phyloP scores from a whole-genome alignment of 1,140 invertebrate genomes.

The Colletes gigas region DNA sequence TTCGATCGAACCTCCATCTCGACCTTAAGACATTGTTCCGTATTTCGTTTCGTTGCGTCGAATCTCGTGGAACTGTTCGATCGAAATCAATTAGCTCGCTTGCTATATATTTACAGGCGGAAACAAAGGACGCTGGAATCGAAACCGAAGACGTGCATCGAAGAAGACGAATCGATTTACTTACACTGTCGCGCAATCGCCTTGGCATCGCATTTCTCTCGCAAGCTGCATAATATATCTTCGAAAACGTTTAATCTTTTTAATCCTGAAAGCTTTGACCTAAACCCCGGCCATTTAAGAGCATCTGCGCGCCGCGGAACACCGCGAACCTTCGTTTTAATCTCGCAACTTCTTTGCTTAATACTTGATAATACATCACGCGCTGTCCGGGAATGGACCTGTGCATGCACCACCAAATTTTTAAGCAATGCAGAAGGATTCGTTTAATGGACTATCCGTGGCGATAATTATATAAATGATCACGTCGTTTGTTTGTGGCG shows the following conservation, averaged over 20 bases:
- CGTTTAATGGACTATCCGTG: too few species aligned
- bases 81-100: constrained; percentile 6
- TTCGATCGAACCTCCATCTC: not conserved
- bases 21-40: not conserved
- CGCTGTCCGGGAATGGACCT: not conserved
- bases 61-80: constrained; percentile 1
- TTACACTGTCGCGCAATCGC: not conserved
- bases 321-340: not conserved
- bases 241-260: not conserved
- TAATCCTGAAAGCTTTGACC: not conserved
- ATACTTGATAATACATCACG: not conserved
- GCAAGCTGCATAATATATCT: not conserved
- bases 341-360: not conserved
- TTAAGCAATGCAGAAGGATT: not conserved
- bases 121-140: not conserved
- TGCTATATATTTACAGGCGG: not conserved
- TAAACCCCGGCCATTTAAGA: not conserved
- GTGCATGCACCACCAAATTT: not conserved
- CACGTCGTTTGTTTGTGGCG: too few species aligned
- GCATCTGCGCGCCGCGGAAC: not conserved
- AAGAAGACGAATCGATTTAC: not conserved
- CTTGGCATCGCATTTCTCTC: not conserved
- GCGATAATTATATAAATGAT: too few species aligned
- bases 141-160: not conserved
- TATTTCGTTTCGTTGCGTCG: constrained; percentile 11